phyloP scores from a whole-genome alignment of 2,113 vertebrate genomes.

The Leptobrachium leishanense region DNA sequence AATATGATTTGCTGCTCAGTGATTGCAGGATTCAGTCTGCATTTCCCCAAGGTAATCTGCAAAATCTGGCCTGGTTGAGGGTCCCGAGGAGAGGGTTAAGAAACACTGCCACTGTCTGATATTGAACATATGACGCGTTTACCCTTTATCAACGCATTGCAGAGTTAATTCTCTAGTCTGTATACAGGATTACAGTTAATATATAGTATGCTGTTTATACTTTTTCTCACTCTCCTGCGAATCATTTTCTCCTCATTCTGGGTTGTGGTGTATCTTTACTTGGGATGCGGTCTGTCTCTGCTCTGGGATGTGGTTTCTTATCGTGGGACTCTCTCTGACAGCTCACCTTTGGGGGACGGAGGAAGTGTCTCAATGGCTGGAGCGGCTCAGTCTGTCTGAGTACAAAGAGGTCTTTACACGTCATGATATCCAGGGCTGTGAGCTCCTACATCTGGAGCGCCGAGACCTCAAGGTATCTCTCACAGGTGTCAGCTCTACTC shows the following conservation, averaged over 20 bases:
- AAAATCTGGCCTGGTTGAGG: too few species aligned
- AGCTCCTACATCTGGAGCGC: conserved; percentile 95
- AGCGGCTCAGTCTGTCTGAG: conserved; percentile 92
- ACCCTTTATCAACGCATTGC: too few species aligned
- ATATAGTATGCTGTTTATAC: too few species aligned
- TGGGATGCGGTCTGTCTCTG: conserved; percentile 44
- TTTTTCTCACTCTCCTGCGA: background rate
- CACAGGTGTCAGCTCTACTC: conserved; percentile 45
- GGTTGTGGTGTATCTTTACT: conserved; percentile 3
- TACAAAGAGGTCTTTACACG: conserved; percentile 95
- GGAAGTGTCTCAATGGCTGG: conserved; percentile 95
- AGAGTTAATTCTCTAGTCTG: too few species aligned
- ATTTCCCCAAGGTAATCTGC: too few species aligned
- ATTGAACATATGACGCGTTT: too few species aligned
- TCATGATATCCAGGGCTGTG: conserved; percentile 92
- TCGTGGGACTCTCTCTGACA: conserved; percentile 73
- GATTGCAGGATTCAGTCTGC: too few species aligned
- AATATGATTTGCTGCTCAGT: too few species aligned
- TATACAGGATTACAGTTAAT: too few species aligned
- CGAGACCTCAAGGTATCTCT: conserved; percentile 92
- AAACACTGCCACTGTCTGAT: too few species aligned
- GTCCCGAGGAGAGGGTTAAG: too few species aligned
- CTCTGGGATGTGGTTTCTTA: conserved; percentile 70
- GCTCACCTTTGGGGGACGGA: conserved; percentile 96
- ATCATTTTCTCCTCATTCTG: conserved; percentile 20